These are phyloP conservation scores for Hirudinaria manillensis DNA, from an alignment of 2,888 invertebrate species.

Conservation along the genomic window DNA sequence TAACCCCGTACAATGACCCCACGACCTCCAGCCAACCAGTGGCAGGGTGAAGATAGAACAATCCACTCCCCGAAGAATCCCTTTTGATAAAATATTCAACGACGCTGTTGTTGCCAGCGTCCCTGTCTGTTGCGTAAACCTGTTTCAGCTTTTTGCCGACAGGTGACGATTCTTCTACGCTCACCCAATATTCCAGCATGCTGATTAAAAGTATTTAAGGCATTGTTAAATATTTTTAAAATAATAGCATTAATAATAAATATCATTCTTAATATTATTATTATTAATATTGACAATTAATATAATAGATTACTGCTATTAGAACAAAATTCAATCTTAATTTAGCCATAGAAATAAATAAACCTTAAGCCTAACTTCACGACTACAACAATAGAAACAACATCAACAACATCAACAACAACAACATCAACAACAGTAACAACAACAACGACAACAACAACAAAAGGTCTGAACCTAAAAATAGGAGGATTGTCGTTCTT, in stretches of 20 bases:
- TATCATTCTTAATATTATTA: no score
- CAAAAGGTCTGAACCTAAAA: conserved; percentile 39
- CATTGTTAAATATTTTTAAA: not conserved
- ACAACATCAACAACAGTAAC: not conserved
- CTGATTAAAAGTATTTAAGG: conserved; percentile 35
- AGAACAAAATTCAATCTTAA: no score
- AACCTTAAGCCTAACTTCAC: no score
- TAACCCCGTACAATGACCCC: conserved; percentile 66
- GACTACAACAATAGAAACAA: no score
- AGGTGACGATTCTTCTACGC: conserved; percentile 45
- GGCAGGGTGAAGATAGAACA: conserved; percentile 91
- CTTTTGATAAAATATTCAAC: conserved; percentile 55
- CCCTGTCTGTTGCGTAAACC: conserved; percentile 92
- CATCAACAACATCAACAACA: not conserved
- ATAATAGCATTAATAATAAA: not conserved
- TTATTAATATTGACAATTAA: no score
- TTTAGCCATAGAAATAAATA: no score
- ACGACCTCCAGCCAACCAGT: conserved; percentile 93
- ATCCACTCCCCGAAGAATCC: conserved; percentile 63
- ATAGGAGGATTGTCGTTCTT: conserved; percentile 50
- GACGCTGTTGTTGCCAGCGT: conserved; percentile 85
- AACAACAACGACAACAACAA: not conserved
- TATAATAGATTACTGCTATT: no score
- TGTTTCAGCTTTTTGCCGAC: conserved; percentile 43
- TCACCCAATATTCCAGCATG: conserved; percentile 45